Evolutionary conservation across 1,140 invertebrate genomes (phyloP).

Genomic region (Drosophila guanche): DNA sequence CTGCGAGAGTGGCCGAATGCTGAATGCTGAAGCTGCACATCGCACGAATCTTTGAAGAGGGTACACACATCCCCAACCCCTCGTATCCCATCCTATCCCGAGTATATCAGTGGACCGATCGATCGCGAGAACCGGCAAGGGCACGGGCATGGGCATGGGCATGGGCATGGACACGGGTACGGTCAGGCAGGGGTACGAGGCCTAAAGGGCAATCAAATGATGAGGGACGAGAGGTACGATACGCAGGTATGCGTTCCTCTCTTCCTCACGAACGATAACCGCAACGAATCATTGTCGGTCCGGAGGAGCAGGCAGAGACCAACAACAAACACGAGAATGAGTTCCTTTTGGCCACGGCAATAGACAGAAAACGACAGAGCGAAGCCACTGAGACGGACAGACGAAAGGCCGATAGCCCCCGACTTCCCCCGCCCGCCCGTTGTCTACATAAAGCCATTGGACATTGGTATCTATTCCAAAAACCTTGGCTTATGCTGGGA

Average conservation of each 20-base stretch:
- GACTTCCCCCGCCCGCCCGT: no score
- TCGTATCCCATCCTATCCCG: background rate
- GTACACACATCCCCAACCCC: constrained; percentile 8
- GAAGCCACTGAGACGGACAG: background rate
- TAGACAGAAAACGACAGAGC: background rate
- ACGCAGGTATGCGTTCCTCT: constrained; percentile 66
- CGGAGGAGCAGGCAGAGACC: constrained; percentile 8
- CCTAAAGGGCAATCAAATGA: constrained; percentile 60
- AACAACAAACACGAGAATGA: background rate
- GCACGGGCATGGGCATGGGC: constrained; percentile 4
- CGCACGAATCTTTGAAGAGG: constrained; percentile 65
- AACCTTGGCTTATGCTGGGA: no score
- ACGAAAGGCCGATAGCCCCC: no score
- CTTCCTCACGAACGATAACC: constrained; percentile 51
- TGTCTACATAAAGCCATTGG: no score
- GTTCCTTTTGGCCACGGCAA: background rate
- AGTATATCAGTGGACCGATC: constrained; percentile 71
- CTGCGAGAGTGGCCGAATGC: constrained; percentile 1
- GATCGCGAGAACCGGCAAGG: constrained; percentile 36
- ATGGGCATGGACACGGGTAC: constrained; percentile 3
- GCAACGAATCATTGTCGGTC: constrained; percentile 51
- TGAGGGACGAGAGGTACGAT: constrained; percentile 40
- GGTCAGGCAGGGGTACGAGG: constrained; percentile 29
- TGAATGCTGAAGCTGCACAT: constrained; percentile 8
- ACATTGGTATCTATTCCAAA: no score